Base-by-base conservation (phyloP, 2,888 invertebrate genomes). In the Dioctria linearis region DNA sequence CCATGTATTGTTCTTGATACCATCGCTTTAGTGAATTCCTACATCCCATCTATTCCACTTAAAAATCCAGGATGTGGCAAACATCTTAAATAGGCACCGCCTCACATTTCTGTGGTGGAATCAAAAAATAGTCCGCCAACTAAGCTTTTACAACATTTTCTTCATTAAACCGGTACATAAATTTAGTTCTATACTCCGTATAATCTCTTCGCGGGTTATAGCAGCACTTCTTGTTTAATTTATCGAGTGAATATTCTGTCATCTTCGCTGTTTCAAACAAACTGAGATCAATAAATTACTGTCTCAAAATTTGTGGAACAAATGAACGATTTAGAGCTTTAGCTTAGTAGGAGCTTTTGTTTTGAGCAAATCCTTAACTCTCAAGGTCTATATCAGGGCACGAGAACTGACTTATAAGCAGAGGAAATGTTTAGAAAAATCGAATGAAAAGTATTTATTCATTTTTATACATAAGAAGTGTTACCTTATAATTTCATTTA, bases 221-320 rank as follows among this genome's bases (percentile, higher is more conserved):
- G 11, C 25, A 25, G 25, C n/a, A n/a, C n/a, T 54, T 11, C n/a
- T 11, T 54, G 6, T 54, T 54, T 9, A 54, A 9, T 54, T 4
- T 11, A 54, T 3, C 54, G 2, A n/a, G 54, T 54, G 11, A 54
- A 54, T 54, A 54, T 54, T 54, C 54, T 54, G n/a, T 11, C 54
- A 54, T 54, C 54, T 54, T 54, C 54, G 54, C 11, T 54, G 54
- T 54, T 54, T 54, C 54, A 11, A 54, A 11, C 11, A n/a, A 54
- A 54, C 54, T 54, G 54, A 54, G 4, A 54, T 54, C 8, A 54
- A 1, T n/a, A 54, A 54, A 54, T 54, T 3, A n/a, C 54, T 54
- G 6, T 46, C 46, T 54, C 54, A n/a, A 54, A 6, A 54, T 2
- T 3, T 54, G 9, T 54, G 6, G 54, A 54, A n/a, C 54, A 54